These are phyloP conservation scores for Pipra filicauda DNA, from an alignment of 2,113 vertebrate species.

Conservation along the genomic window DNA sequence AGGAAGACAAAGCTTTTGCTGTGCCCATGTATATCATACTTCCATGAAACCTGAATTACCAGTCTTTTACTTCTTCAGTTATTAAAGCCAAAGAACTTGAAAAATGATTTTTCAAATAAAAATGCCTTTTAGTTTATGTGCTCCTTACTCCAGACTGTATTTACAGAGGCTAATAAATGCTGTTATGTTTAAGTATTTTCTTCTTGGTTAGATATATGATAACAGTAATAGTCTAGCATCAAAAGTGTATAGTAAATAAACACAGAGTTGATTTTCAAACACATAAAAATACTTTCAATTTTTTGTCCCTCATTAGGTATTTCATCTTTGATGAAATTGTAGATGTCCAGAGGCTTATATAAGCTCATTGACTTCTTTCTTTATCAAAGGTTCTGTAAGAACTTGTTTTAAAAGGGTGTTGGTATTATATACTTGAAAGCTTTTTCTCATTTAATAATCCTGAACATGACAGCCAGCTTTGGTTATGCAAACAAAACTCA, in stretches of 20 bases:
- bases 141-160: neutral
- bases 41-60: neutral
- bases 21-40: neutral
- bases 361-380: constrained; percentile 4
- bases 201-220: constrained; percentile 10
- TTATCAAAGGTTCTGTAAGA: constrained; percentile 37
- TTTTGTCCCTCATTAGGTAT: neutral
- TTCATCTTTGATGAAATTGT: neutral
- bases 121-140: neutral
- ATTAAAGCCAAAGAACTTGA: neutral
- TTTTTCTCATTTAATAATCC: neutral
- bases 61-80: neutral
- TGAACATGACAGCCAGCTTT: neutral
- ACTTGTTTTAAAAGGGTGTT: constrained; percentile 27
- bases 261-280: neutral
- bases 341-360: neutral
- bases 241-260: constrained; percentile 11
- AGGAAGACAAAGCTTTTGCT: neutral
- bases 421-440: neutral
- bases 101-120: neutral
- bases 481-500: neutral
- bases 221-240: constrained; percentile 17
- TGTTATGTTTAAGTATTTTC: neutral
- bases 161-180: neutral
- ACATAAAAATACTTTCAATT: neutral